Percentiles rank a stretch among this genome's conserved stretches.
Evolutionary conservation across 1,140 invertebrate genomes (phyloP).

Genomic region (Stenopsyche tienmushanensis): DNA sequence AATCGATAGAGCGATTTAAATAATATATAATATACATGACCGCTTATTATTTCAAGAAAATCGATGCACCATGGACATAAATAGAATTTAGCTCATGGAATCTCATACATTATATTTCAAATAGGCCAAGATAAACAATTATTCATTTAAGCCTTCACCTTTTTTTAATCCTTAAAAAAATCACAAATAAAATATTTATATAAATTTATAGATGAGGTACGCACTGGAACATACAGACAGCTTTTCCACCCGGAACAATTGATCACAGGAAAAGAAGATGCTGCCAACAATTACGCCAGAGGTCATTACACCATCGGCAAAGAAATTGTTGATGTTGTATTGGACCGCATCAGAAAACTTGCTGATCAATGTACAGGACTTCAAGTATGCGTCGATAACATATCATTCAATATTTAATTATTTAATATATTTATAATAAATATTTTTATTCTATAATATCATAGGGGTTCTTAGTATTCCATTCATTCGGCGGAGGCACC

Average conservation of each 20-base stretch:
- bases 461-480: constrained; percentile 81
- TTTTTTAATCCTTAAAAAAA: too few relatives aligned
- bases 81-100: too few relatives aligned
- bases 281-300: constrained; percentile 81
- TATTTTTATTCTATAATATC: background rate
- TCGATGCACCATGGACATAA: too few relatives aligned
- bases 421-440: constrained; percentile 8
- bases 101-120: too few relatives aligned
- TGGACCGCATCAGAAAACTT: constrained; percentile 72
- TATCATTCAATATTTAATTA: constrained; percentile 1
- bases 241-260: constrained; percentile 75
- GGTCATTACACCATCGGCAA: constrained; percentile 88
- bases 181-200: background rate
- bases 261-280: constrained; percentile 76
- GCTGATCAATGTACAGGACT: constrained; percentile 79
- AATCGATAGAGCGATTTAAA: too few relatives aligned
- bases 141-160: too few relatives aligned
- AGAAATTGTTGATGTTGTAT: constrained; percentile 78
- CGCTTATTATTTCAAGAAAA: too few relatives aligned
- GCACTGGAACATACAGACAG: constrained; percentile 70
- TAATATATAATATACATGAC: too few relatives aligned
- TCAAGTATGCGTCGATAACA: constrained; percentile 59
- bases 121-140: too few relatives aligned
- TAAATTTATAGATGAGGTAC: constrained; percentile 62
- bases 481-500: constrained; percentile 84